Conservation (phyloP, 1,140 invertebrate species). For the Zaprionus vittiger region DNA sequence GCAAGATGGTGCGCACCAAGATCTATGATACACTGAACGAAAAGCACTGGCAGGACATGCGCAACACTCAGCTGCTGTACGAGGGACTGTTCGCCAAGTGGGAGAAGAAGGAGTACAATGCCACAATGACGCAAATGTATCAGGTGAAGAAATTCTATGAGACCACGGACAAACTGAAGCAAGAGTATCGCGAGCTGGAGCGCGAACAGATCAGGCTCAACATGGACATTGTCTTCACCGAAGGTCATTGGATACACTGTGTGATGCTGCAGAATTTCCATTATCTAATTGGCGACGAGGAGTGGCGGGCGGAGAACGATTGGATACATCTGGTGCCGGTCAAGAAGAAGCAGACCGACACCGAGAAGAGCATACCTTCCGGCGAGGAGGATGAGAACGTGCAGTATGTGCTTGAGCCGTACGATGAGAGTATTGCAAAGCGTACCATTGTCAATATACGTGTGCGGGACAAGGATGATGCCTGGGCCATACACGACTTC, state of each 20-base stretch:
- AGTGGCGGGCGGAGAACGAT: constrained; percentile 75
- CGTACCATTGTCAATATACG: constrained; percentile 73
- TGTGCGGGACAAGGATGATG: constrained; percentile 75
- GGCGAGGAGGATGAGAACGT: constrained; percentile 25
- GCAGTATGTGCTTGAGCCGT: constrained; percentile 54
- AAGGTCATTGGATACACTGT: constrained; percentile 76
- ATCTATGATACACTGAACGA: constrained; percentile 80
- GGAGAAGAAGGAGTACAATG: constrained; percentile 79
- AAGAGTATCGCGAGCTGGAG: constrained; percentile 64
- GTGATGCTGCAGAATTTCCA: constrained; percentile 83
- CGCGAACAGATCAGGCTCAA: constrained; percentile 73
- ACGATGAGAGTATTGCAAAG: constrained; percentile 72
- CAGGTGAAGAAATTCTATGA: constrained; percentile 78
- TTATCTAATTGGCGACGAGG: constrained; percentile 75
- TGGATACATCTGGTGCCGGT: constrained; percentile 73
- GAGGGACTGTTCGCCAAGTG: constrained; percentile 76
- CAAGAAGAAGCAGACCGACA: background rate
- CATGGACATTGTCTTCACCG: constrained; percentile 82
- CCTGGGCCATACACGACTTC: constrained; percentile 77
- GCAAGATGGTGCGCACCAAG: constrained; percentile 75
- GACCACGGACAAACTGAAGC: constrained; percentile 65
- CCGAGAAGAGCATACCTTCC: background rate
- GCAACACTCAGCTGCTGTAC: constrained; percentile 61
- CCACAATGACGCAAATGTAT: constrained; percentile 74
- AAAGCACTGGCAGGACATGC: constrained; percentile 74